A percentile compares a stretch with the other conserved stretches of the same genome.
phyloP scores from a whole-genome alignment of 2,113 vertebrate species.

The Philantomba maxwellii region DNA sequence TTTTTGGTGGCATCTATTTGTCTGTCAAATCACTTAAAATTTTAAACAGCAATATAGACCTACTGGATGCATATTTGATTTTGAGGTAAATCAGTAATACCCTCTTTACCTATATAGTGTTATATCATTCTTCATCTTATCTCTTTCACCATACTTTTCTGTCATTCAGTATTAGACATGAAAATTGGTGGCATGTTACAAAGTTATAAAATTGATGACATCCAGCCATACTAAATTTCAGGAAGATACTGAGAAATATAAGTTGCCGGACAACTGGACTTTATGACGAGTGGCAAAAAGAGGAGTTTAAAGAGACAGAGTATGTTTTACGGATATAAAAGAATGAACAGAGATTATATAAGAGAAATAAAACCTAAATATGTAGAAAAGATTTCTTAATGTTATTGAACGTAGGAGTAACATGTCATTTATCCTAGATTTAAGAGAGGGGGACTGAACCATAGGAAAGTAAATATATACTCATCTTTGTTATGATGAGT shows the following conservation, averaged over 20 bases:
- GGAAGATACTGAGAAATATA: neutral
- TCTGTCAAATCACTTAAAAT: constrained; percentile 18
- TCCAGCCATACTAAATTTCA: neutral
- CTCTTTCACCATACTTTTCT: neutral
- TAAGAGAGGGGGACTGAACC: neutral
- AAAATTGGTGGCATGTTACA: neutral
- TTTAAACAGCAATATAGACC: neutral
- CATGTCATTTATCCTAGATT: neutral
- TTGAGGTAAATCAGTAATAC: neutral
- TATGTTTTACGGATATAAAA: neutral
- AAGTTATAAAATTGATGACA: neutral
- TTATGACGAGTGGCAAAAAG: neutral
- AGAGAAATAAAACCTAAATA: neutral
- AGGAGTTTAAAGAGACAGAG: neutral
- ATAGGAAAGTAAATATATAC: neutral
- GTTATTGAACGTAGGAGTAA: neutral
- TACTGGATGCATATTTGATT: neutral
- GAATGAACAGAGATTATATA: neutral
- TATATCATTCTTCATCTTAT: neutral
- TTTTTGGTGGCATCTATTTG: neutral
- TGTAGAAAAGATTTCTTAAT: neutral
- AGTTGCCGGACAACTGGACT: neutral
- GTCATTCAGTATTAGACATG: neutral
- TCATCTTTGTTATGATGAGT: neutral
- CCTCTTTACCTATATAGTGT: neutral